Evolutionary conservation across 2,113 vertebrate genomes (phyloP).

Genomic region (Nanorana parkeri): DNA sequence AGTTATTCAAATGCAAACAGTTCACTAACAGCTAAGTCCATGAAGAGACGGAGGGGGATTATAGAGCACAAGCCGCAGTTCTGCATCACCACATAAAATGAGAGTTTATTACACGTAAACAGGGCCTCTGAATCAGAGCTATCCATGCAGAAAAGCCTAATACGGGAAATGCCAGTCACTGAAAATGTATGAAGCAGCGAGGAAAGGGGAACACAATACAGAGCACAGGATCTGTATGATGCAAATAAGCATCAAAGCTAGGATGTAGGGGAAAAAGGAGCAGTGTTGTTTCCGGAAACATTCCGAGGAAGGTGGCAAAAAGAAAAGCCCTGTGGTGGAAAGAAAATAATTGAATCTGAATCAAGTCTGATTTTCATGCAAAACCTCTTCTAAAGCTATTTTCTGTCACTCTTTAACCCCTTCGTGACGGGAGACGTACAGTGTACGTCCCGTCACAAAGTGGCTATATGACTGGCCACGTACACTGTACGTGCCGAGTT

Average conservation of each 20-base stretch:
- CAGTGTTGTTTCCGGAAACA: not conserved
- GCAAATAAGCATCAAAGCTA: slow-evolving; percentile 13
- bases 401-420: not conserved
- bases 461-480: no score
- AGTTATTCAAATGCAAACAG: not conserved
- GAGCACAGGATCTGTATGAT: slow-evolving; percentile 17
- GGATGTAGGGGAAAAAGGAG: not conserved
- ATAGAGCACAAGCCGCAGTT: slow-evolving; percentile 4
- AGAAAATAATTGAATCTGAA: slow-evolving; percentile 2
- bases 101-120: slow-evolving; percentile 54
- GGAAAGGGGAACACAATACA: slow-evolving; percentile 39
- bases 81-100: slow-evolving; percentile 59
- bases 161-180: slow-evolving; percentile 49
- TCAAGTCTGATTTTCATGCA: not conserved
- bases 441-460: no score
- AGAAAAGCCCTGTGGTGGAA: not conserved
- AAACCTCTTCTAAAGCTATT: not conserved
- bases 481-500: no score
- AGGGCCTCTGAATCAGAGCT: slow-evolving; percentile 53
- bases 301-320: not conserved
- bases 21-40: not conserved
- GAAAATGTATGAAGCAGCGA: slow-evolving; percentile 18
- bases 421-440: no score
- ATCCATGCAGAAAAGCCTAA: slow-evolving; percentile 48
- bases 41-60: not conserved